Conservation (phyloP, 2,888 invertebrate species). For the Megamerina dolium region DNA sequence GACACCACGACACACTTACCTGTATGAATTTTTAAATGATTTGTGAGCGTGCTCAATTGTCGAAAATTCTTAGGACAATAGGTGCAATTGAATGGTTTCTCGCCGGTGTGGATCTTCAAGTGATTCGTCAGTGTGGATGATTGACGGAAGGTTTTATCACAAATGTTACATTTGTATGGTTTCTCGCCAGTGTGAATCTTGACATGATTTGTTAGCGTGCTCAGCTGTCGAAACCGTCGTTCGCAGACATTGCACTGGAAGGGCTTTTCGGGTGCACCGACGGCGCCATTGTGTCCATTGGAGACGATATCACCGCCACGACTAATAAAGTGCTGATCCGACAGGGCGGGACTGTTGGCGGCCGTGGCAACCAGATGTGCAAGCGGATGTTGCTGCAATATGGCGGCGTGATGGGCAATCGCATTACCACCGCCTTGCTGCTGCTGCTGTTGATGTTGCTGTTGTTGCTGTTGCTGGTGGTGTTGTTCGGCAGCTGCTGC, state of each 20-base stretch:
- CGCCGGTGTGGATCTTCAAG: slow-evolving; percentile 50
- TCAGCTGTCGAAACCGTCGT: slow-evolving; percentile 48
- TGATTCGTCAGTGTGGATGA: slow-evolving; percentile 50
- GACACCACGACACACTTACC: slow-evolving; percentile 25
- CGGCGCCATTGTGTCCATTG: slow-evolving; percentile 25
- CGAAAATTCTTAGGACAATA: slow-evolving; percentile 50
- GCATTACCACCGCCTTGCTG: slow-evolving; percentile 19
- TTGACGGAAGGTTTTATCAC: slow-evolving; percentile 50
- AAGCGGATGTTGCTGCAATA: slow-evolving; percentile 33
- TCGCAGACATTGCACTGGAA: slow-evolving; percentile 50
- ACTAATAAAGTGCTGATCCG: slow-evolving; percentile 35
- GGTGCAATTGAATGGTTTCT: slow-evolving; percentile 48
- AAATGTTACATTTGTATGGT: slow-evolving; percentile 49
- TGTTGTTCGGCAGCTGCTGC: slow-evolving; percentile 42
- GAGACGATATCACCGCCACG: slow-evolving; percentile 27
- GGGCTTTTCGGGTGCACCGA: slow-evolving; percentile 44
- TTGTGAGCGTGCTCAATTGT: slow-evolving; percentile 49
- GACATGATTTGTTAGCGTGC: slow-evolving; percentile 49
- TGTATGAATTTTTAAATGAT: slow-evolving; percentile 50
- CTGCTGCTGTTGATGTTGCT: slow-evolving; percentile 40
- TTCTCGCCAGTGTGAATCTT: slow-evolving; percentile 50
- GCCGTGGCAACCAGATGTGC: slow-evolving; percentile 38
- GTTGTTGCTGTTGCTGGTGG: slow-evolving; percentile 45
- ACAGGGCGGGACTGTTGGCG: slow-evolving; percentile 35
- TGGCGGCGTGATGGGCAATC: slow-evolving; percentile 21